Evolutionary conservation across 2,113 vertebrate species (phyloP), one percentile per base, ranked within the genome.

Genomic region (Alces alces): DNA sequence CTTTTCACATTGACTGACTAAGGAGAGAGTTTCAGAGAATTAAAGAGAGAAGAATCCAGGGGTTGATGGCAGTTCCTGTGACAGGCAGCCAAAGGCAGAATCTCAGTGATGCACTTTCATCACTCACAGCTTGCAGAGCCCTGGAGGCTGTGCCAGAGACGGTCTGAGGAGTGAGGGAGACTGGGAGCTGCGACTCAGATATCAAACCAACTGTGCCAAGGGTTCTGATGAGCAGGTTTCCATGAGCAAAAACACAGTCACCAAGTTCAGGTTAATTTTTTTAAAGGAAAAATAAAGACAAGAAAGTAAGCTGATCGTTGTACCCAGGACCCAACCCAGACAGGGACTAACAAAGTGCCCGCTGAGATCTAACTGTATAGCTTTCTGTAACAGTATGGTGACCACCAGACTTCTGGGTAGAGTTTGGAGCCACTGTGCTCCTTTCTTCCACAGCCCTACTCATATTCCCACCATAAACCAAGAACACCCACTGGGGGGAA

Each of bases 1-100:
- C 88, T 86, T 80, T 92, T 45, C 47, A 96, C 23, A 6, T 11
- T 82, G 82, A 97, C 93, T 86, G 36, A 92, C 36, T 96, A 97
- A 96, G 87, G 39, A 90, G 73, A 97, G 6, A 27, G 23, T 97
- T 93, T 58, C 92, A 66, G 92, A 93, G 76, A 70, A 54, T 84
- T 70, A 36, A 54, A 36, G 45, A 57, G 39, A 57, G 25, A 39
- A 30, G 55, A 76, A 88, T 45, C 30, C 43, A 54, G 61, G 33
- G 55, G 93, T 14, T 60, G 86, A 16, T 25, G 27, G 39, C 57
- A n/a, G 17, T 30, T 36, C 11, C 78, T 70, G 7, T 79, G 55
- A 45, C 21, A 84, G 23, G 80, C 28, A 84, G 16, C 2, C 6
- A 6, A 30, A 82, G 25, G 39, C 36, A 70, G 96, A 70, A 50